Conservation (phyloP, 2,888 invertebrate species). For the Cerastoderma edule region DNA sequence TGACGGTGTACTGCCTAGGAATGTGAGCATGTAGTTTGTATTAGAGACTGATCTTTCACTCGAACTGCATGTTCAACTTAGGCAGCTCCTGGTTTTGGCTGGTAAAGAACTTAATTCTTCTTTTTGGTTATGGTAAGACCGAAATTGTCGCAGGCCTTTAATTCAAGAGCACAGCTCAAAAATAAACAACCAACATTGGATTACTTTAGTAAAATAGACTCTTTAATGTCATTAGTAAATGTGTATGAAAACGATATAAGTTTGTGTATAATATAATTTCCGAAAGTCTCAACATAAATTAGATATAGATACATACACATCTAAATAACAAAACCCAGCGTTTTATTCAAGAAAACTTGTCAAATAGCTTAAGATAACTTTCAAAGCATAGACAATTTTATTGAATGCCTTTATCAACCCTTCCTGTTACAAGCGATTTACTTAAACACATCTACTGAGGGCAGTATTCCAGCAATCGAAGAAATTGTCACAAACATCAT, state of each 20-base stretch:
- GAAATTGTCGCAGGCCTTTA: too few species aligned
- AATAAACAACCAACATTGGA: too few species aligned
- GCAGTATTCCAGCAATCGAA: neutral
- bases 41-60: too few species aligned
- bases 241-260: slow-evolving; percentile 20
- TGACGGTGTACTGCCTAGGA: too few species aligned
- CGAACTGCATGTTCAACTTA: too few species aligned
- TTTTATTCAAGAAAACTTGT: neutral
- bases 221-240: slow-evolving; percentile 18
- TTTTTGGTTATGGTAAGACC: too few species aligned
- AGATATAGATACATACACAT: slow-evolving; percentile 18
- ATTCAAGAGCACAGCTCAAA: too few species aligned
- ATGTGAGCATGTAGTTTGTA: too few species aligned
- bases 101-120: too few species aligned
- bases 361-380: neutral
- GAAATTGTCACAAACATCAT: too few species aligned
- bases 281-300: slow-evolving; percentile 13
- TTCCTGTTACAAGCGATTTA: neutral
- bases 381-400: neutral
- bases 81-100: too few species aligned
- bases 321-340: neutral
- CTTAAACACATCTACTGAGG: neutral
- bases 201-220: slow-evolving; percentile 27
- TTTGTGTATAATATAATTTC: slow-evolving; percentile 3
- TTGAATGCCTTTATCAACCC: neutral